These are phyloP conservation scores for Momotus momota DNA, from an alignment of 2,797 vertebrate species.

Conservation along the genomic window DNA sequence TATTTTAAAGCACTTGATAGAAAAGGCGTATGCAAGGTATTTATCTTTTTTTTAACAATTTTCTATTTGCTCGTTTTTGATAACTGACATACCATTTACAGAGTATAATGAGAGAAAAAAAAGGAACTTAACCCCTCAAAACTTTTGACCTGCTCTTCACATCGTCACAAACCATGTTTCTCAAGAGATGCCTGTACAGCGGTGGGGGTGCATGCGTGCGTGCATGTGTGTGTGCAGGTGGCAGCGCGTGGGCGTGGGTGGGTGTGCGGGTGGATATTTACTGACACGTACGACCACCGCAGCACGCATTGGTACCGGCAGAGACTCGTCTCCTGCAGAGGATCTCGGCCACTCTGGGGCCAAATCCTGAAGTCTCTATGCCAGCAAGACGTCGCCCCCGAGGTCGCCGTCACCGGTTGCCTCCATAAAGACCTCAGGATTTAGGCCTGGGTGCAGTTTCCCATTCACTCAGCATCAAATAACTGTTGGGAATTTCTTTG, in stretches of 20 bases:
- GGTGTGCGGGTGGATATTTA: not conserved
- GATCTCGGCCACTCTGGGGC: not conserved
- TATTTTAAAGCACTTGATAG: conserved; percentile 99
- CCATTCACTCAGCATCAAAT: not conserved
- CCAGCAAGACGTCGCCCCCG: accelerated
- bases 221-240: not conserved
- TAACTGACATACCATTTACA: conserved; percentile 84
- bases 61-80: conserved; percentile 79
- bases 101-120: conserved; percentile 84
- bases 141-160: conserved; percentile 84
- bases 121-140: conserved; percentile 83
- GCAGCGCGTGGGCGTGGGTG: not conserved
- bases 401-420: accelerated
- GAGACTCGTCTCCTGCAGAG: not conserved
- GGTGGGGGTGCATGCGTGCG: not conserved
- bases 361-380: not conserved
- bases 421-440: conserved; percentile 4
- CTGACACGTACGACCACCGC: not conserved
- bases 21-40: conserved; percentile 89
- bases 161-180: conserved; percentile 74
- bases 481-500: not conserved
- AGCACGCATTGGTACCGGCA: not conserved
- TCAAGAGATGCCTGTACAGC: conserved; percentile 54
- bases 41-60: conserved; percentile 77
- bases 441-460: not conserved